A percentile compares a stretch with the other conserved stretches of the same genome.
Conservation (phyloP, 2,888 invertebrate genomes). For the Microplitis manilae region DNA sequence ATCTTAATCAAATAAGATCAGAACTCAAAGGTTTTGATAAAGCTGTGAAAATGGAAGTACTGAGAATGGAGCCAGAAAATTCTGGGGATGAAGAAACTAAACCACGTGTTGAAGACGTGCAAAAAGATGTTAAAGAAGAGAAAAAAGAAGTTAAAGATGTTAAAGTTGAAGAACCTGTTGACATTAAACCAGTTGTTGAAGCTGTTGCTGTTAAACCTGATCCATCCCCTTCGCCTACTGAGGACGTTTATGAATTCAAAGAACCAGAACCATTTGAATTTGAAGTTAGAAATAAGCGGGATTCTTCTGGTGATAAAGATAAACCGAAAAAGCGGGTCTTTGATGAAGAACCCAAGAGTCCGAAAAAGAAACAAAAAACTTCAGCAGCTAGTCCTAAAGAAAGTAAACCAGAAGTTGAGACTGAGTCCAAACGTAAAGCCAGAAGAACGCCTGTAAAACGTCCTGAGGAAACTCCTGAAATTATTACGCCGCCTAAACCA, state of each 20-base stretch:
- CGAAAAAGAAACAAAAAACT: conserved; percentile 67
- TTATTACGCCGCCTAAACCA: conserved; percentile 24
- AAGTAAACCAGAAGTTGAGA: conserved; percentile 36
- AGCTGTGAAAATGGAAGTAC: conserved; percentile 73
- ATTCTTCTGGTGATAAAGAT: conserved; percentile 63
- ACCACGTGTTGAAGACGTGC: conserved; percentile 61
- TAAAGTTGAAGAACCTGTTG: conserved; percentile 42
- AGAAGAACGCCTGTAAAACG: conserved; percentile 46
- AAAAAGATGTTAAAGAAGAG: conserved; percentile 58
- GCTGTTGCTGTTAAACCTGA: conserved; percentile 44
- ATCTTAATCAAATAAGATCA: conserved; percentile 87
- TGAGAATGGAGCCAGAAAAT: conserved; percentile 71
- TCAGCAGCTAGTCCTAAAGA: conserved; percentile 51
- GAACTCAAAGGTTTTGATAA: conserved; percentile 86
- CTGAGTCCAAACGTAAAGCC: conserved; percentile 49
- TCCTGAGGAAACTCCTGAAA: conserved; percentile 39
- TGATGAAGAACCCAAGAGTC: conserved; percentile 66
- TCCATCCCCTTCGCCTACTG: conserved; percentile 54
- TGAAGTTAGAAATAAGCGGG: conserved; percentile 74
- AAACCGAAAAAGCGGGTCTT: conserved; percentile 66
- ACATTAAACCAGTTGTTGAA: conserved; percentile 43
- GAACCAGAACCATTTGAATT: conserved; percentile 91
- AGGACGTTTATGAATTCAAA: conserved; percentile 90
- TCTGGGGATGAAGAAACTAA: conserved; percentile 73
- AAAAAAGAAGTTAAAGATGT: conserved; percentile 60